Evolutionary conservation across 2,888 invertebrate species (phyloP).

Genomic region (Alviniconcha strummeri): DNA sequence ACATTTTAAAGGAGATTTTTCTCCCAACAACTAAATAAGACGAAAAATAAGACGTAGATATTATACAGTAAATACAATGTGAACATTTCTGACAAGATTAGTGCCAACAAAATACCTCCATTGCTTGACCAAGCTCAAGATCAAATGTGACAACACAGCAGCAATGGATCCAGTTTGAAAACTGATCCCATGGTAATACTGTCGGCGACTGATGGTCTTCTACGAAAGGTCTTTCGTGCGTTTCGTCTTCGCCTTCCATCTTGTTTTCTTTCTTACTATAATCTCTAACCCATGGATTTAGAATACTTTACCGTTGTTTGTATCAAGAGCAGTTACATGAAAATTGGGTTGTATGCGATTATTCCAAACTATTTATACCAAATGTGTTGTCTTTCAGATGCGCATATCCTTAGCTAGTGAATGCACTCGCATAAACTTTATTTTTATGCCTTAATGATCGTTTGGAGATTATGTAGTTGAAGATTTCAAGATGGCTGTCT

Average conservation of each 20-base stretch:
- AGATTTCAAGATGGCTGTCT: conserved; percentile 69
- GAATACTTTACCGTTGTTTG: too few relatives aligned
- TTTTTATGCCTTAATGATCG: too few relatives aligned
- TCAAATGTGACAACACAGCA: conserved; percentile 99
- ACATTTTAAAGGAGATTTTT: too few relatives aligned
- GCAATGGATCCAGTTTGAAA: conserved; percentile 95
- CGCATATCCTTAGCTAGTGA: too few relatives aligned
- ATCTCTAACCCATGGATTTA: neutral
- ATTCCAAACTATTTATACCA: too few relatives aligned
- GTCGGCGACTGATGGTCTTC: conserved; percentile 56
- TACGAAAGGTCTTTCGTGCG: conserved; percentile 29
- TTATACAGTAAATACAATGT: too few relatives aligned
- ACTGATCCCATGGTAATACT: conserved; percentile 75
- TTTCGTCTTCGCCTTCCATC: conserved; percentile 35
- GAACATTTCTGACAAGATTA: too few relatives aligned
- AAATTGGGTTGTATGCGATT: neutral
- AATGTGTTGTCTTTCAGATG: too few relatives aligned
- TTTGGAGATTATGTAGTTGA: conserved; percentile 37
- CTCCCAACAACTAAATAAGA: too few relatives aligned
- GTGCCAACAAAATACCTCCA: conserved; percentile 81
- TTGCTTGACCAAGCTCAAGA: conserved; percentile 97
- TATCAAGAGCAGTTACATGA: too few relatives aligned
- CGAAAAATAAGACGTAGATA: too few relatives aligned
- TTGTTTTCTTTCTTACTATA: conserved; percentile 22
- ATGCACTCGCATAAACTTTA: too few relatives aligned